phyloP scores from a whole-genome alignment of 2,113 vertebrate species.

The Salvelinus sp. region DNA sequence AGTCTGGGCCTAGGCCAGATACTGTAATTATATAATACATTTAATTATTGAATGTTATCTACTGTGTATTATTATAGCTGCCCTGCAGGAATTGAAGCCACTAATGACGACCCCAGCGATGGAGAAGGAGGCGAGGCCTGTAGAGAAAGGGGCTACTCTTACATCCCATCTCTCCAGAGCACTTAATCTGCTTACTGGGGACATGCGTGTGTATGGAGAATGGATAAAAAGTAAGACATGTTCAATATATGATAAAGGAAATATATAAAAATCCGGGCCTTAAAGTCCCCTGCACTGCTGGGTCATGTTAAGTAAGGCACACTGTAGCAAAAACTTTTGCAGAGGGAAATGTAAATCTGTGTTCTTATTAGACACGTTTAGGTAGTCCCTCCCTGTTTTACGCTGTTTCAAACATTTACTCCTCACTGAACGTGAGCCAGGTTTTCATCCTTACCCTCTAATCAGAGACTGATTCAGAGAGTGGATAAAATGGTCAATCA shows the following conservation, averaged over 20 bases:
- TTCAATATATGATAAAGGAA: background rate
- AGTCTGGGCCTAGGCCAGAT: too few species aligned
- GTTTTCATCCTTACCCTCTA: too few species aligned
- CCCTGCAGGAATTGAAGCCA: background rate
- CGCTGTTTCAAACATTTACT: too few species aligned
- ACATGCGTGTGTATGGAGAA: conserved; percentile 37
- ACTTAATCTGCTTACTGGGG: conserved; percentile 28
- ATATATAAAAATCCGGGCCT: too few species aligned
- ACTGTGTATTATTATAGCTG: background rate
- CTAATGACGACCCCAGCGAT: conserved; percentile 5
- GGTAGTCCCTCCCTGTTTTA: too few species aligned
- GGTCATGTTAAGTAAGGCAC: too few species aligned
- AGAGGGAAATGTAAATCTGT: too few species aligned
- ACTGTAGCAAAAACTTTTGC: too few species aligned
- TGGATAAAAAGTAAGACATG: conserved; percentile 48
- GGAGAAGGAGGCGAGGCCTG: background rate
- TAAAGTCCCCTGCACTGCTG: too few species aligned
- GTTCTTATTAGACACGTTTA: too few species aligned
- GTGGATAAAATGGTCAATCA: background rate
- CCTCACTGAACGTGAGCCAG: too few species aligned
- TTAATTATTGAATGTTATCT: background rate
- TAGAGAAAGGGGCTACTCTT: conserved; percentile 2
- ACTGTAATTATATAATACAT: background rate
- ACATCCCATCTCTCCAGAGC: conserved; percentile 2
- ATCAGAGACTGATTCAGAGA: too few species aligned